Base-by-base conservation (phyloP, 2,888 invertebrate species). In the Panopea generosa region DNA sequence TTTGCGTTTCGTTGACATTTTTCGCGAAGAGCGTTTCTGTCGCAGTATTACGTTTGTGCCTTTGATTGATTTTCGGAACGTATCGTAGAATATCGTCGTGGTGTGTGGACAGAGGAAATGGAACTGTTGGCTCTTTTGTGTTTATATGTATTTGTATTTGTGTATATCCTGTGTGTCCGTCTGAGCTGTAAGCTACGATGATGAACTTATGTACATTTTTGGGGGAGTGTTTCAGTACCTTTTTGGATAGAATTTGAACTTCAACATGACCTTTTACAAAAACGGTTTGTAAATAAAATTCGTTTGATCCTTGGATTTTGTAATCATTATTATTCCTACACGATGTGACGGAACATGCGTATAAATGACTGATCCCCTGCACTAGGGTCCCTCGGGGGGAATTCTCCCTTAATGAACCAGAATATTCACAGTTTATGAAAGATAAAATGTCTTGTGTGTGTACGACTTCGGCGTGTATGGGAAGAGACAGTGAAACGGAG, bases 281-380 rank as follows among this genome's bases (percentile, higher is more conserved):
- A 14, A 75, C 33, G 4, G 75, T 75, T 24, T 72, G 43, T 26
- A 79, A 29, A 52, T 65, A 66, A 40, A 79, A 79, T n/a, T 65
- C 33, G 11, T 38, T 33, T 11, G 65, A 52, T 20, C 79, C 79
- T 16, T 49, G 18, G 14, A 79, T 61, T 33, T 33, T 72, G 43
- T 79, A 79, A 7, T 72, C 72, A 0, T 69, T 18, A 33, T 75
- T 68, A 24, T 78, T 71, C 11, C 52, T 18, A 26, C 72, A 72
- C 2, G 20, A 29, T 0, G 43, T 22, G 14, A 11, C 18, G 6
- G 47, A 60, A 27, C 71, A 72, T 33, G 79, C 79, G 24, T 68
- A 79, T 6, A 79, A 56, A 16, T 75, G 47, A 3, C 49, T n/a
- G 16, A 79, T 60, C 9, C 75, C 75, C 2, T 47, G 9, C 7